Conservation (phyloP, 2,888 invertebrate genomes). For the Lysandra coridon region DNA sequence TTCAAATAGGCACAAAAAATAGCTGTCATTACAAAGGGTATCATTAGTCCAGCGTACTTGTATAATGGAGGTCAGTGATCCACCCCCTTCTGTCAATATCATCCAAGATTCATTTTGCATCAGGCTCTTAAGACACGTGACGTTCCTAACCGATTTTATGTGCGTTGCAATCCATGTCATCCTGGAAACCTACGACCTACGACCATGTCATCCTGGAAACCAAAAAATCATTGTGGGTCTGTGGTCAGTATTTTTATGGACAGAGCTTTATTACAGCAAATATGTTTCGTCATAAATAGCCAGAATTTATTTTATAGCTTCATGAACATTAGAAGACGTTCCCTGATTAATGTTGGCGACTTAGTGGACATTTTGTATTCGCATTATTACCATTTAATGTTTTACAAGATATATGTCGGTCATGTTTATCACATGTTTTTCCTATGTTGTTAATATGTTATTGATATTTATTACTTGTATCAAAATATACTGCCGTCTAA, state of each 20-base stretch:
- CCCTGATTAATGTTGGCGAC: neutral
- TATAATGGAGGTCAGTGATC: too few species aligned
- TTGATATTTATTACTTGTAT: conserved; percentile 45
- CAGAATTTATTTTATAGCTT: conserved; percentile 9
- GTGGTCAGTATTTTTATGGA: neutral
- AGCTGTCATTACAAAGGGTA: too few species aligned
- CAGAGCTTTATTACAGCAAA: neutral
- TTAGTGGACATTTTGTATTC: conserved; percentile 21
- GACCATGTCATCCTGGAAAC: neutral
- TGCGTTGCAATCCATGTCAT: neutral
- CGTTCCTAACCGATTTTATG: too few species aligned
- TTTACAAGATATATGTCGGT: conserved; percentile 23
- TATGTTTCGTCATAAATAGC: conserved; percentile 13
- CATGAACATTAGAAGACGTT: neutral
- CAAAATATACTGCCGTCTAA: conserved; percentile 40
- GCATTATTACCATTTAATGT: conserved; percentile 26
- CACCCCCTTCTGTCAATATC: too few species aligned
- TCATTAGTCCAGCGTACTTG: too few species aligned
- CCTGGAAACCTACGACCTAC: too few species aligned
- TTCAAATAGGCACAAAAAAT: too few species aligned
- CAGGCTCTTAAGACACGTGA: too few species aligned
- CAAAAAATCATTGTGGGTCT: neutral
- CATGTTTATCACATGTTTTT: conserved; percentile 39
- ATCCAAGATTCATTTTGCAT: too few species aligned
- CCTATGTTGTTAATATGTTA: conserved; percentile 43